phyloP scores from a whole-genome alignment of 2,113 vertebrate species.

The Myocastor coypus region DNA sequence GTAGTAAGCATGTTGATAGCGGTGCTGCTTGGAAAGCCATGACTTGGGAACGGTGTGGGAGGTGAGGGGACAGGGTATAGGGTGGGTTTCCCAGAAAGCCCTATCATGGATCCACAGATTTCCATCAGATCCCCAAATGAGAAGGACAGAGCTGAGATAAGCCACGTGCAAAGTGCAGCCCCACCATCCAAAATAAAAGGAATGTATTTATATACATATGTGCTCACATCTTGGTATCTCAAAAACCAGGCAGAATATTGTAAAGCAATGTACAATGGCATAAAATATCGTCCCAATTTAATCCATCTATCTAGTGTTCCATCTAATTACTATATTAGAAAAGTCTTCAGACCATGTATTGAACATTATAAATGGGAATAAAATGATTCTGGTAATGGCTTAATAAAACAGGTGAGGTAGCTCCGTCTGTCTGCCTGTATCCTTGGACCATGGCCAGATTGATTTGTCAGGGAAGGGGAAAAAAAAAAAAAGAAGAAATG shows the following conservation, averaged over 20 bases:
- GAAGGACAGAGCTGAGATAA: neutral
- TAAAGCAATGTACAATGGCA: conserved; percentile 47
- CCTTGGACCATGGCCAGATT: conserved; percentile 85
- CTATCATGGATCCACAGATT: neutral
- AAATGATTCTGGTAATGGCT: conserved; percentile 90
- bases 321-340: conserved; percentile 88
- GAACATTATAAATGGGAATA: conserved; percentile 89
- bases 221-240: neutral
- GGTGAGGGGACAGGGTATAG: neutral
- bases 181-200: conserved; percentile 49
- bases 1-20: neutral
- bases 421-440: conserved; percentile 81
- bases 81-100: neutral
- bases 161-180: neutral
- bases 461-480: conserved; percentile 81
- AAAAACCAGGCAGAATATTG: conserved; percentile 68
- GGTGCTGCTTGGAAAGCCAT: neutral
- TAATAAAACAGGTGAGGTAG: conserved; percentile 88
- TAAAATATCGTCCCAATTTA: conserved; percentile 81
- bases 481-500: conserved; percentile 65
- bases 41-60: neutral
- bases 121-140: conserved; percentile 41
- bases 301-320: conserved; percentile 83
- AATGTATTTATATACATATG: neutral
- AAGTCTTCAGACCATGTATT: conserved; percentile 86